Conservation (phyloP, 2,797 vertebrate species). For the Urosaurus nigricauda region DNA sequence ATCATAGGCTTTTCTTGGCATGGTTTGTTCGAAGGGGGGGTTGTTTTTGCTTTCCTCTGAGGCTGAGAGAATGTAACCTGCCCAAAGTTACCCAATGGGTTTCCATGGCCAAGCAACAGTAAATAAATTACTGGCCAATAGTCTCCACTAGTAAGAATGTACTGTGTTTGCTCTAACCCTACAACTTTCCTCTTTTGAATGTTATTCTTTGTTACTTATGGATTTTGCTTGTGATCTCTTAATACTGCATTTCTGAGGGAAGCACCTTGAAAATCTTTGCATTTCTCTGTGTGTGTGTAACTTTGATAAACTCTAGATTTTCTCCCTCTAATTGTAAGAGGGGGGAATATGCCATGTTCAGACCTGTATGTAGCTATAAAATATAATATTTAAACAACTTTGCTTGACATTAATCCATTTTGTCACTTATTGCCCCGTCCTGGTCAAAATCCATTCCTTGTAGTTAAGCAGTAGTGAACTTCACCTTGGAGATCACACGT, state of each 20-base stretch:
- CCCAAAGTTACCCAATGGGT: no score
- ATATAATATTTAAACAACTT: neutral
- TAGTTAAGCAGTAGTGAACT: slow-evolving; percentile 51
- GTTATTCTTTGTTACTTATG: neutral
- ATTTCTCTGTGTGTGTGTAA: neutral
- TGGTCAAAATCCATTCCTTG: slow-evolving; percentile 32
- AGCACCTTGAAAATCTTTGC: neutral
- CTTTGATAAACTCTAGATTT: neutral
- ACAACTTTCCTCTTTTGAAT: neutral
- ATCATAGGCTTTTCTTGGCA: no score
- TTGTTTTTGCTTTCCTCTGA: no score
- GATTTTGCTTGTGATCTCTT: neutral
- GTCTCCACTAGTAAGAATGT: neutral
- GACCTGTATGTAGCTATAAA: neutral
- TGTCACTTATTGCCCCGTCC: slow-evolving; percentile 5
- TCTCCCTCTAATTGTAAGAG: neutral
- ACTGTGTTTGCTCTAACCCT: neutral
- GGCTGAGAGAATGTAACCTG: no score
- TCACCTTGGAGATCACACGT: slow-evolving; percentile 36
- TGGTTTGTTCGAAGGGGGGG: no score
- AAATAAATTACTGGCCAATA: neutral
- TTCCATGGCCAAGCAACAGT: no score
- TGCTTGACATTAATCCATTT: neutral
- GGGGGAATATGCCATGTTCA: neutral
- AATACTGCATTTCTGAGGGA: neutral